These are phyloP conservation scores for Acanthosepion pharaonis DNA, from an alignment of 2,888 invertebrate species.

Conservation along the genomic window DNA sequence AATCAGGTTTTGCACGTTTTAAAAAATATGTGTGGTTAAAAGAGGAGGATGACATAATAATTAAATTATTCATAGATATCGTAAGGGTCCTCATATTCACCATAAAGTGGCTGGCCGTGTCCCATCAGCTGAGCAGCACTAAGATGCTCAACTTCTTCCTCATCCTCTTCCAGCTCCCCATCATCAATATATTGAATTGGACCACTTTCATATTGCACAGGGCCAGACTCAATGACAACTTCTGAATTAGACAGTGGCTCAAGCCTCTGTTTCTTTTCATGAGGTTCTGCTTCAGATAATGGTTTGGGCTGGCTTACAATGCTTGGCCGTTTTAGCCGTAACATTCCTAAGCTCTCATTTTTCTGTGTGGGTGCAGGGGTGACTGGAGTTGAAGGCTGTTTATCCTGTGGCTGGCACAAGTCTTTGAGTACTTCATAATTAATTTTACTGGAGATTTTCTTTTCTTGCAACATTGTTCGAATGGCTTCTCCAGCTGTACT, in stretches of 20 bases:
- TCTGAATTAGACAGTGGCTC: slow-evolving; percentile 41
- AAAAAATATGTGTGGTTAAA: background rate
- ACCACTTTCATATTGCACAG: slow-evolving; percentile 60
- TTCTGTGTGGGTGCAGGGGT: background rate
- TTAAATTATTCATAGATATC: slow-evolving; percentile 42
- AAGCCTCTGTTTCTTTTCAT: background rate
- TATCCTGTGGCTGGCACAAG: slow-evolving; percentile 73
- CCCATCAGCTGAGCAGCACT: slow-evolving; percentile 67
- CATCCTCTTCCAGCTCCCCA: slow-evolving; percentile 61
- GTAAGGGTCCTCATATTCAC: slow-evolving; percentile 45
- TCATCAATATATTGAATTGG: slow-evolving; percentile 44
- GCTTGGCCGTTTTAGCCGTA: slow-evolving; percentile 35
- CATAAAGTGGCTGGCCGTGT: slow-evolving; percentile 48
- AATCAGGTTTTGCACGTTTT: background rate
- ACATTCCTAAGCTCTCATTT: background rate
- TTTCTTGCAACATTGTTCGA: slow-evolving; percentile 95
- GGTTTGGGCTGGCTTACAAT: background rate
- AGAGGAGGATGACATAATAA: background rate
- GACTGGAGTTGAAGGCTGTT: background rate
- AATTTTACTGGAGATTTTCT: slow-evolving; percentile 95
- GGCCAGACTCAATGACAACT: slow-evolving; percentile 66
- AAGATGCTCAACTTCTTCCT: slow-evolving; percentile 64
- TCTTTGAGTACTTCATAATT: slow-evolving; percentile 96
- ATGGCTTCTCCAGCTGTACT: slow-evolving; percentile 87
- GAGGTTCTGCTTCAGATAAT: background rate